Base-by-base conservation (phyloP, 1,140 invertebrate genomes). In the Leguminivora glycinivorella region DNA sequence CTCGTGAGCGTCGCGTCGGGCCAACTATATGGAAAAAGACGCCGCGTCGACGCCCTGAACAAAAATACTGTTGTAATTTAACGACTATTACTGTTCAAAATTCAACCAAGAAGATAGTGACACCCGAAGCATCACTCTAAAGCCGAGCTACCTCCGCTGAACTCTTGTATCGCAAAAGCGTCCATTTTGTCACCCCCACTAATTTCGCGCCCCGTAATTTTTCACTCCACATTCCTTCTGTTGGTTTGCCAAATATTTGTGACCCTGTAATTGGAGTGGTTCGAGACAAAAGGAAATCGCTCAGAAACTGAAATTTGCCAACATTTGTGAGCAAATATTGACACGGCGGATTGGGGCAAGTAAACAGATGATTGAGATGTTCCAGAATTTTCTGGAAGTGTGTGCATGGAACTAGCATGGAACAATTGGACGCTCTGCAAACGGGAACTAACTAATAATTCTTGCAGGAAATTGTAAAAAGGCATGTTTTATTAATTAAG, bases 231-330 rank as follows among this genome's bases (percentile, higher is more conserved):
- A 34, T 63, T 31, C 58, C 7, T 3, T 26, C 25, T 63, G 58
- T 63, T 63, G 19, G 58, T 63, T 63, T 26, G 58, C 26, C 58
- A 63, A 63, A 63, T 63, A 63, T 63, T 63, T 63, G 58, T 63
- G 58, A 7, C 25, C 25, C 58, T 31, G 26, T 63, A 63, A 63
- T 63, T 63, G 58, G 58, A 63, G 26, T 63, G 25, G 40, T 0
- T 1, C n/a, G 58, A 63, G 58, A 63, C 58, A 63, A 63, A 63
- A 63, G 58, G 58, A 29, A 63, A 63, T 63, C 58, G 58, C 26
- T 29, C 58, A 63, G 58, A 63, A 63, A 63, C 58, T 63, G 58
- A 17, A 63, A 29, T 63, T 63, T 63, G 58, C n/a, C 58, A 63
- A 63, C 58, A 63, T 63, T 34, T 63, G 58, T 17, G 56, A 17